Conservation (phyloP, 2,888 invertebrate genomes). For the Papilio gigon region DNA sequence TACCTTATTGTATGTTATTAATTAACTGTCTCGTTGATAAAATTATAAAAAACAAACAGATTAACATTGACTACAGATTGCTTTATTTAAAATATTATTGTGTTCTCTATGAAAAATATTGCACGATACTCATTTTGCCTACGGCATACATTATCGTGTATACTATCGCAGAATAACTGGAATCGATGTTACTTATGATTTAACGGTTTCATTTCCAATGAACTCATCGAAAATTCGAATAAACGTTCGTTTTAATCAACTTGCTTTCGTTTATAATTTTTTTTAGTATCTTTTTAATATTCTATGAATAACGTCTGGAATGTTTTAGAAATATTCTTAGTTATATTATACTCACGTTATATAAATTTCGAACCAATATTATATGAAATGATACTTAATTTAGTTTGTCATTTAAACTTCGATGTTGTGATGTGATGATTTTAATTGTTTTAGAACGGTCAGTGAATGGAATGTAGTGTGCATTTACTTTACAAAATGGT, state of each 20-base stretch:
- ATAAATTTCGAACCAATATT: not conserved
- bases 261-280: not conserved
- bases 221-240: slow-evolving; percentile 16
- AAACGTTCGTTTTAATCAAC: not conserved
- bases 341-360: no score
- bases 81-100: not conserved
- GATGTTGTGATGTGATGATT: no score
- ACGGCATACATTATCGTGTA: no score
- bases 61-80: no score
- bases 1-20: no score
- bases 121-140: not conserved
- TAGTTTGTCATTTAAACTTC: slow-evolving; percentile 8
- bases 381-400: not conserved
- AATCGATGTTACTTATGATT: slow-evolving; percentile 5
- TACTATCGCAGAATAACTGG: slow-evolving; percentile 21
- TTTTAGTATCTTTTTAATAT: no score
- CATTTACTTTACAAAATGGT: slow-evolving; percentile 24
- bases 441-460: slow-evolving; percentile 7
- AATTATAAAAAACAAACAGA: no score
- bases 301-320: no score
- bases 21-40: no score
- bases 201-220: not conserved
- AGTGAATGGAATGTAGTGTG: slow-evolving; percentile 11
- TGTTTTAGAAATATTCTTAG: no score
- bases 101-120: not conserved